Evolutionary conservation across 2,797 vertebrate genomes (phyloP).

Genomic region (Melanotaenia boesemani): DNA sequence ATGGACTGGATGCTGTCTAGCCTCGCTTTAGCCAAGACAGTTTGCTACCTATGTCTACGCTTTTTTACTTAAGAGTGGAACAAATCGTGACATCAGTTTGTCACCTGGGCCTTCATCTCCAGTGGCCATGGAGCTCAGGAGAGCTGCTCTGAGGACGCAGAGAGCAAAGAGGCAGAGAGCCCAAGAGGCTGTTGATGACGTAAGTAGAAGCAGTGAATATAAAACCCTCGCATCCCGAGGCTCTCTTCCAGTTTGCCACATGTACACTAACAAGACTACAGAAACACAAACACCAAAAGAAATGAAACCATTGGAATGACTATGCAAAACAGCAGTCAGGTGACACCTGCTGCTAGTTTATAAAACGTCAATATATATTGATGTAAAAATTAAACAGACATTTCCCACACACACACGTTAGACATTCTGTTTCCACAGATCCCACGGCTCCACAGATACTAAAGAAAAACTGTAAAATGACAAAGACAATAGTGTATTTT

Average conservation of each 20-base stretch:
- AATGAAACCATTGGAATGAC: constrained; percentile 77
- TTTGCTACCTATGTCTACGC: constrained; percentile 25
- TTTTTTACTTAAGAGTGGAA: constrained; percentile 33
- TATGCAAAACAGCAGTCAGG: constrained; percentile 45
- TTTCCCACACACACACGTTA: constrained; percentile 29
- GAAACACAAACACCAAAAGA: constrained; percentile 35
- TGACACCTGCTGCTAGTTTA: constrained; percentile 36
- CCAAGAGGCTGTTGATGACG: constrained; percentile 7
- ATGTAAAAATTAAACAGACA: constrained; percentile 42
- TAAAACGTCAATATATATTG: constrained; percentile 49
- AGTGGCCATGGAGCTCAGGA: constrained; percentile 31
- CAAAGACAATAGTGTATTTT: constrained; percentile 56
- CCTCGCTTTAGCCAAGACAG: constrained; percentile 20
- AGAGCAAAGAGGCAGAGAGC: constrained; percentile 44
- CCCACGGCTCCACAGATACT: constrained; percentile 19
- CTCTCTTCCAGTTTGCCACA: constrained; percentile 41
- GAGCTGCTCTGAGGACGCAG: constrained; percentile 31
- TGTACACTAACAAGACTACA: constrained; percentile 47
- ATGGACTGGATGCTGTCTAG: constrained; percentile 2
- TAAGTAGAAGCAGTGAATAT: constrained; percentile 16
- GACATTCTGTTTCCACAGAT: constrained; percentile 28
- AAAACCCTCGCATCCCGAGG: constrained; percentile 26
- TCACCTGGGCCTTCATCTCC: constrained; percentile 65
- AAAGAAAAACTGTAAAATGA: constrained; percentile 54
- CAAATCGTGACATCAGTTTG: constrained; percentile 36